phyloP scores from a whole-genome alignment of 1,140 invertebrate genomes.

The Drosophila paulistorum region DNA sequence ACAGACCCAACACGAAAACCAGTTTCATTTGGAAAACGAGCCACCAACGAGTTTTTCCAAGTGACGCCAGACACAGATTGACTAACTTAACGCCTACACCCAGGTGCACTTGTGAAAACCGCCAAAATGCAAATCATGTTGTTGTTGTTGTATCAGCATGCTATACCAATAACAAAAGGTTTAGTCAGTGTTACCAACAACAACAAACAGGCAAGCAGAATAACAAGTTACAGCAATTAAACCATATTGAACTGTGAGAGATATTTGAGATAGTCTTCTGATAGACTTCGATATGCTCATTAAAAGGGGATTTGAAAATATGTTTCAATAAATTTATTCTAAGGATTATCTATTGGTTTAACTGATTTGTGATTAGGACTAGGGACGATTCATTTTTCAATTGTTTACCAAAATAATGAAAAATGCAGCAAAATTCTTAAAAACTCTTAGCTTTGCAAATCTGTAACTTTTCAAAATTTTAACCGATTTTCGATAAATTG shows the following conservation, averaged over 20 bases:
- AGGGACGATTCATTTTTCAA: no score
- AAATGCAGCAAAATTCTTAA: no score
- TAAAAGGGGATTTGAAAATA: neutral
- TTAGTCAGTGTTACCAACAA: conserved; percentile 32
- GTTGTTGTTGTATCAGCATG: neutral
- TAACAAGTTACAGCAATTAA: conserved; percentile 47
- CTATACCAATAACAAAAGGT: conserved; percentile 35
- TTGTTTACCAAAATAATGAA: no score
- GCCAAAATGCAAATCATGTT: conserved; percentile 25
- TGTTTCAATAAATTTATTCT: no score
- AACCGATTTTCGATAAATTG: no score
- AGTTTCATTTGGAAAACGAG: conserved; percentile 16
- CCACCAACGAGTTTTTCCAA: conserved; percentile 8
- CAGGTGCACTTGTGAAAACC: conserved; percentile 27
- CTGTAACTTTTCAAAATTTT: no score
- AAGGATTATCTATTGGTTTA: no score
- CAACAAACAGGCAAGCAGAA: conserved; percentile 17
- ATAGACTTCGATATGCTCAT: neutral
- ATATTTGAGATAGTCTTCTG: neutral
- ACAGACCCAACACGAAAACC: conserved; percentile 8
- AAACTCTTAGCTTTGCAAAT: no score
- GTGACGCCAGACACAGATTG: conserved; percentile 15
- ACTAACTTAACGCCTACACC: conserved; percentile 21
- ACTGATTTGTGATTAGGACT: no score
- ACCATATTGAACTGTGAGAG: conserved; percentile 10